These are phyloP conservation scores for Drosophila eugracilis DNA, from an alignment of 1,140 invertebrate species.

Conservation along the genomic window DNA sequence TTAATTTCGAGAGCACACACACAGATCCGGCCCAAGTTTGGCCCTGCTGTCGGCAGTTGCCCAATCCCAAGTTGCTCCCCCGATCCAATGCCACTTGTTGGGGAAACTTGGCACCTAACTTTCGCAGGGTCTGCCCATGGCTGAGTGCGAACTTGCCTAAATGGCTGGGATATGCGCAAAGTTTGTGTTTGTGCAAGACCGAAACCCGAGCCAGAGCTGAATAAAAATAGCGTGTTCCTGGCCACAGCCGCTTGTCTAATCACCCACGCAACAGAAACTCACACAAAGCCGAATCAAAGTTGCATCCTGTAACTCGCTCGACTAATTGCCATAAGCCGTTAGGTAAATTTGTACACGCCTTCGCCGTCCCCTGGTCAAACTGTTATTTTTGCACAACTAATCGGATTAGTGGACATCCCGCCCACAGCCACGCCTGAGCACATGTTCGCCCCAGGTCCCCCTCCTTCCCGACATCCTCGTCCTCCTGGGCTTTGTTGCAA, in stretches of 20 bases:
- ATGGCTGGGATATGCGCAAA: constrained; percentile 18
- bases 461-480: background rate
- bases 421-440: constrained; percentile 1
- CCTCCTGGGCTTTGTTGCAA: constrained; percentile 32
- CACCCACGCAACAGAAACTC: constrained; percentile 22
- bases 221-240: constrained; percentile 23
- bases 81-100: constrained; percentile 38
- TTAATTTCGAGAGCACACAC: constrained; percentile 50
- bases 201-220: constrained; percentile 9
- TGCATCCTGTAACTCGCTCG: constrained; percentile 52
- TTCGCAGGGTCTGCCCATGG: too few species aligned
- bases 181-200: constrained; percentile 32
- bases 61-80: constrained; percentile 28
- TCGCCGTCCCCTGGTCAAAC: constrained; percentile 8
- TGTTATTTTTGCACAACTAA: constrained; percentile 71
- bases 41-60: constrained; percentile 39
- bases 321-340: constrained; percentile 75
- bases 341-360: constrained; percentile 54
- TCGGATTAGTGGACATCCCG: constrained; percentile 49
- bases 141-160: constrained; percentile 11
- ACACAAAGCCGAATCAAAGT: constrained; percentile 49
- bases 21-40: constrained; percentile 9
- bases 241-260: background rate
- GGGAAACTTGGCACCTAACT: too few species aligned
- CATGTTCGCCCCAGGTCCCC: background rate